Evolutionary conservation across 2,888 invertebrate genomes (phyloP).

Genomic region (Slavum lentiscoides): DNA sequence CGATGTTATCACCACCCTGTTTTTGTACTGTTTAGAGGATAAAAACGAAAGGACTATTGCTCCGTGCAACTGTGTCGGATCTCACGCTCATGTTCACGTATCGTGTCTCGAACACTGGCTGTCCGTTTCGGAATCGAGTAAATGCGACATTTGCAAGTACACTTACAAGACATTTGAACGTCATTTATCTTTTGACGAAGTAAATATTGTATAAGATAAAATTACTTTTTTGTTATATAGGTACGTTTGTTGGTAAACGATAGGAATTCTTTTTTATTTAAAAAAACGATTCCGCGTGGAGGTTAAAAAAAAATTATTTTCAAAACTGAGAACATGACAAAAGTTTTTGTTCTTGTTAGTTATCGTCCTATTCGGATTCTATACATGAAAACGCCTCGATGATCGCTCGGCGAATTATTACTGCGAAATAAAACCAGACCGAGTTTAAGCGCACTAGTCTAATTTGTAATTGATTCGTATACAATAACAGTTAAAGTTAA

Average conservation of each 20-base stretch:
- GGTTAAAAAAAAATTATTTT: too few relatives aligned
- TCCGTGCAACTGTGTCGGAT: conserved; percentile 39
- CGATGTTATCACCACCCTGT: background rate
- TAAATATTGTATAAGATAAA: background rate
- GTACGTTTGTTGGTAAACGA: background rate
- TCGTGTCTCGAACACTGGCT: conserved; percentile 36
- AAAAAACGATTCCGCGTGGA: background rate
- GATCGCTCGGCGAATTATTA: too few relatives aligned
- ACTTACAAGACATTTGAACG: conserved; percentile 20
- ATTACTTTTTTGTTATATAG: background rate
- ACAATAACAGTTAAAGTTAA: too few relatives aligned
- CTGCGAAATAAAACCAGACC: too few relatives aligned
- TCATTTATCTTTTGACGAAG: conserved; percentile 16
- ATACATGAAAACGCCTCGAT: too few relatives aligned
- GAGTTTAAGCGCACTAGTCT: too few relatives aligned
- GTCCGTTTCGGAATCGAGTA: conserved; percentile 19
- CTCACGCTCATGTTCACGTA: conserved; percentile 17
- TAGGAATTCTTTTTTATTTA: background rate
- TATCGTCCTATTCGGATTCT: too few relatives aligned
- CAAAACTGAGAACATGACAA: too few relatives aligned
- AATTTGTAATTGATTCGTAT: too few relatives aligned
- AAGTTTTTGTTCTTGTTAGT: too few relatives aligned
- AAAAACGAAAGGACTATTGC: background rate
- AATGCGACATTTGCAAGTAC: conserved; percentile 33
- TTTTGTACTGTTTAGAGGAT: conserved; percentile 14